Conservation (phyloP, 2,797 vertebrate genomes). For the Echiichthys vipera region DNA sequence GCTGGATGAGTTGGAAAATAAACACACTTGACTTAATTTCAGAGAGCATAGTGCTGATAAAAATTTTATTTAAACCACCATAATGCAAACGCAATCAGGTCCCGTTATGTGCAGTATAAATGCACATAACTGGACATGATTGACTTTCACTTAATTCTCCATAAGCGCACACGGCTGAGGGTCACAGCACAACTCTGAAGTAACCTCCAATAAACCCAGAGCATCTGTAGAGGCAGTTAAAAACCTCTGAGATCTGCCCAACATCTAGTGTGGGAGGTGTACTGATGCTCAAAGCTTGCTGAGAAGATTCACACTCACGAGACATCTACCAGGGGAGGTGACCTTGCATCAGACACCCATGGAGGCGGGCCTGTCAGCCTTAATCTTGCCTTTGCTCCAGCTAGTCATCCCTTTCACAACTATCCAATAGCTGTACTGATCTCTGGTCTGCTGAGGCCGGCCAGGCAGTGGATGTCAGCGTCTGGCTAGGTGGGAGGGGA, state of each 20-base stretch:
- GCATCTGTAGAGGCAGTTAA: not conserved
- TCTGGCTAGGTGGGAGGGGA: constrained; percentile 66
- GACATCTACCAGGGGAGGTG: constrained; percentile 33
- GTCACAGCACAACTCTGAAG: constrained; percentile 4
- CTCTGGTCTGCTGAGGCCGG: constrained; percentile 59
- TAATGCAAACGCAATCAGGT: not conserved
- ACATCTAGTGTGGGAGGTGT: constrained; percentile 42
- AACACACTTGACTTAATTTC: not conserved
- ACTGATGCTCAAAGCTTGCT: constrained; percentile 24
- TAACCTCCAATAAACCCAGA: constrained; percentile 32
- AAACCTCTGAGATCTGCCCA: constrained; percentile 14
- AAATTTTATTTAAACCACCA: not conserved
- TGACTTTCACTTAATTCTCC: constrained; percentile 2
- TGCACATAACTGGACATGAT: not conserved
- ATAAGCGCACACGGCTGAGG: not conserved
- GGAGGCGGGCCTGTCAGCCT: constrained; percentile 36
- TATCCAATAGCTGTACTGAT: constrained; percentile 56
- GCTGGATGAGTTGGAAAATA: not conserved
- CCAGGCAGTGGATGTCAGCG: constrained; percentile 51
- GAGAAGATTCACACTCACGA: constrained; percentile 38
- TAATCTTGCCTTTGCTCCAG: constrained; percentile 56
- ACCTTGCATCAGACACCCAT: constrained; percentile 46
- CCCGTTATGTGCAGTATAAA: constrained; percentile 13
- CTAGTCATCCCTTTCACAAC: constrained; percentile 45
- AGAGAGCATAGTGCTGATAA: not conserved